Conservation (phyloP, 2,888 invertebrate genomes). For the Euspilapteryx auroguttella region DNA sequence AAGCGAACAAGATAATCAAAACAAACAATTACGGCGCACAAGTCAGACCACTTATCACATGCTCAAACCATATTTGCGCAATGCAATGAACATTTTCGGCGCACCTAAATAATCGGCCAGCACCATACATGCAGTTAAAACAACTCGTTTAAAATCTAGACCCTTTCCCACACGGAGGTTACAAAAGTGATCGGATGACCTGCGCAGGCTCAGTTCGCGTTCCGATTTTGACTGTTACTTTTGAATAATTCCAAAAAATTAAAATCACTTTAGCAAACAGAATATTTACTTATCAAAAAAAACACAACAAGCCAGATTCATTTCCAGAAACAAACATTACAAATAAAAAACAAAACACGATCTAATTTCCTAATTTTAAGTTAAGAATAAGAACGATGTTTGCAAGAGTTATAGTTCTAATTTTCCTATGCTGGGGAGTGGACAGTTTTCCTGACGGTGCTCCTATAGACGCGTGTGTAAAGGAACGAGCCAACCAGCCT, state of each 20-base stretch:
- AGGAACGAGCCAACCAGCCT: constrained; percentile 72
- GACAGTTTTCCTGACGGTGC: constrained; percentile 77
- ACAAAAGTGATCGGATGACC: constrained; percentile 42
- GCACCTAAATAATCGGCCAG: constrained; percentile 1
- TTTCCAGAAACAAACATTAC: no score
- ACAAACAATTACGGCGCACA: no score
- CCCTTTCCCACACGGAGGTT: constrained; percentile 37
- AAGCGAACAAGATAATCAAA: no score
- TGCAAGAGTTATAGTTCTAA: no score
- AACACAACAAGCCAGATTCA: no score
- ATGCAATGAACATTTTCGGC: neutral
- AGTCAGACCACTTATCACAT: no score
- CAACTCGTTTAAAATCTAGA: constrained; percentile 38
- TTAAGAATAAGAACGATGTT: no score
- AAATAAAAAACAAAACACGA: no score
- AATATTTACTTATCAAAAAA: no score
- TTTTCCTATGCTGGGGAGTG: no score
- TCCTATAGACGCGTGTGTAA: constrained; percentile 79
- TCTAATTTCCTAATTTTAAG: no score
- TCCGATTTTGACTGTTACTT: constrained; percentile 19
- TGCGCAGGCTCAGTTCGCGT: constrained; percentile 28
- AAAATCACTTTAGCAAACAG: no score
- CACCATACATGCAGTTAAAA: constrained; percentile 23
- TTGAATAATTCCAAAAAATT: constrained; percentile 9
- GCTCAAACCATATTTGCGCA: constrained; percentile 2